Conservation (phyloP, 2,797 vertebrate species). For the Arremon aurantiirostris region DNA sequence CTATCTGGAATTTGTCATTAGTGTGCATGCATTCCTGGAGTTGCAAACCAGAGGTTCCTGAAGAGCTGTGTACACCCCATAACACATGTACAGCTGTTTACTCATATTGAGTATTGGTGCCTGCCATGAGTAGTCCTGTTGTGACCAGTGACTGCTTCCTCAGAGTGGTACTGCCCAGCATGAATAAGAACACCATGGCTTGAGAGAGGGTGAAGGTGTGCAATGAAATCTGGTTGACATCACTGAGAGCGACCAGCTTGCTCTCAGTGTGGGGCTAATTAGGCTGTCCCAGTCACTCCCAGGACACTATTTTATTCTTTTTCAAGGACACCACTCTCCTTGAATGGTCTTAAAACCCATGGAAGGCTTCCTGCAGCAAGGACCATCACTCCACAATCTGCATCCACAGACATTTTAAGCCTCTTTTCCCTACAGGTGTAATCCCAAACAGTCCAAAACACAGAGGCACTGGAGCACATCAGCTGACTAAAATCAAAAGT, state of each 20-base stretch:
- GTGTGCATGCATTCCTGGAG: background rate
- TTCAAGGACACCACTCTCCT: background rate
- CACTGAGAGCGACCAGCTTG: background rate
- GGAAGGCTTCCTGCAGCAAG: background rate
- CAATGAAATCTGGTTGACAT: background rate
- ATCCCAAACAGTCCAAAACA: background rate
- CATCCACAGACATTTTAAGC: background rate
- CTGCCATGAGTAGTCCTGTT: background rate
- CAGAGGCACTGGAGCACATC: background rate
- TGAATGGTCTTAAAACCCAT: background rate
- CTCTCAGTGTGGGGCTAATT: background rate
- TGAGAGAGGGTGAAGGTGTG: background rate
- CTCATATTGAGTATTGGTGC: background rate
- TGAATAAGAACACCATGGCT: background rate
- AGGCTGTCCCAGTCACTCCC: background rate
- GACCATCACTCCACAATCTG: background rate
- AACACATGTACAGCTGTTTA: background rate
- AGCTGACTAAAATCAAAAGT: slow-evolving; percentile 57
- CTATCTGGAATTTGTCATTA: background rate
- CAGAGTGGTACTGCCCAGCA: background rate
- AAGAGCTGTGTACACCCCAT: background rate
- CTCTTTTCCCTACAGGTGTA: slow-evolving; percentile 5
- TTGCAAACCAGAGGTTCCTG: background rate
- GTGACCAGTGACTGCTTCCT: background rate
- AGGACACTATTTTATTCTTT: background rate